Base-by-base conservation (phyloP, 2,797 vertebrate species). In the Staurois parvus region DNA sequence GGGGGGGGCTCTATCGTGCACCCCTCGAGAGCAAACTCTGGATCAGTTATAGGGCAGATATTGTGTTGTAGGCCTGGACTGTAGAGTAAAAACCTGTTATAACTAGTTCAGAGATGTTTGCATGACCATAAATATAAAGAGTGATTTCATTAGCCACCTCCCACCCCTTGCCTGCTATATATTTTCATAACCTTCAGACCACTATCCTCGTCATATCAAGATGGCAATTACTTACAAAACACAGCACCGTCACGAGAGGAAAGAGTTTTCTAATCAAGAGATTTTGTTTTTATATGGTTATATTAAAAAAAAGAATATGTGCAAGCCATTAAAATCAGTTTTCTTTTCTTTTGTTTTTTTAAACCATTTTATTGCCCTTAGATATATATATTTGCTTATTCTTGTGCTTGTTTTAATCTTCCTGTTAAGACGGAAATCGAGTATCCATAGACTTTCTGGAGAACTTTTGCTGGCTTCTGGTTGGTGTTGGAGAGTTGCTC, bases 1-100 rank as follows among this genome's bases (percentile, higher is more conserved):
- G 11, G 42, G 42, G 48, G 48, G 80, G 82, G 89, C 90, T 84
- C 90, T 56, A n/a, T 69, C 24, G 15, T 40, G 19, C 15, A 42
- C 37, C 68, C 29, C 17, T 29, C 24, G 10, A 40, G 34, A 76
- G 17, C 13, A 42, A 81, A 85, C 84, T 85, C 84, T 59, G 19
- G 2, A 42, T 24, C 59, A 81, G 64, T 72, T 82, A 24, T 13
- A 12, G 21, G 26, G 12, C 24, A 13, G 34, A 37, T 66, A 13
- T 56, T 26, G 34, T 56, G 11, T 70, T n/a, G 72, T 42, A 32
- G 13, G 15, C 8, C 48, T 72, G 48, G 69, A 17, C 72, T 34
- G 72, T 26, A 48, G 29, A 70, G 28, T 1, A 59, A 59, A 24
- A 24, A 59, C 42, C 24, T 59, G 45, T 2, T 59, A 70, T 11